Percentiles rank a stretch among this genome's conserved stretches.
Evolutionary conservation across 2,888 invertebrate genomes (phyloP).

Genomic region (Trisateles emortualis): DNA sequence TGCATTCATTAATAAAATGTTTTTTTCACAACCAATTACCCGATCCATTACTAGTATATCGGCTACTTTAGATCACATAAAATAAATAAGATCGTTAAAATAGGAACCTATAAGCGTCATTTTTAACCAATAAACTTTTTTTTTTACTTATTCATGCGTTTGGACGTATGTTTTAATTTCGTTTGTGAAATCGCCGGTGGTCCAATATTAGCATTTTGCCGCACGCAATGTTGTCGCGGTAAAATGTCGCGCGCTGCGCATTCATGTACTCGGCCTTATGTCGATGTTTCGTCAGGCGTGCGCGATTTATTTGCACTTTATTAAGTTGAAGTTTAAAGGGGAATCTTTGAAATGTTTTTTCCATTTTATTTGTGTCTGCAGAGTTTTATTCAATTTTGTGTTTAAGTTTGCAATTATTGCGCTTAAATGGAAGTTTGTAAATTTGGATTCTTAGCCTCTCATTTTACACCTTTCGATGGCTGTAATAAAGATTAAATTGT

Average conservation of each 20-base stretch:
- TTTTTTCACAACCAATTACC: slow-evolving; percentile 4
- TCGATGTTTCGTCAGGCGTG: slow-evolving; percentile 39
- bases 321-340: slow-evolving; percentile 15
- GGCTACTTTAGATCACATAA: neutral
- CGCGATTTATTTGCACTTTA: slow-evolving; percentile 42
- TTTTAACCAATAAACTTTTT: slow-evolving; percentile 1
- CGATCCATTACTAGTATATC: slow-evolving; percentile 6
- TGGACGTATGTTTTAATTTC: slow-evolving; percentile 4
- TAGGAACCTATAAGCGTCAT: neutral
- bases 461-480: no score
- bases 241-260: slow-evolving; percentile 28
- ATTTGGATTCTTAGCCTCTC: no score
- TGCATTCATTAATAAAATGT: slow-evolving; percentile 5
- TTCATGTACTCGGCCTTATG: slow-evolving; percentile 39
- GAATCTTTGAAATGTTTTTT: neutral
- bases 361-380: neutral
- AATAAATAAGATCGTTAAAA: slow-evolving; percentile 1
- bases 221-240: slow-evolving; percentile 50
- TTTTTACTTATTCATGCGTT: slow-evolving; percentile 2
- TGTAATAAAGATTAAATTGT: no score
- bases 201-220: slow-evolving; percentile 55
- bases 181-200: slow-evolving; percentile 50
- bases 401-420: no score
- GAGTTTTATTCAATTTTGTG: neutral
- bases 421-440: no score